Percentiles rank a stretch among this genome's conserved stretches.
These are phyloP conservation scores for Mycteria americana DNA, from an alignment of 2,797 vertebrate species.

Conservation along the genomic window DNA sequence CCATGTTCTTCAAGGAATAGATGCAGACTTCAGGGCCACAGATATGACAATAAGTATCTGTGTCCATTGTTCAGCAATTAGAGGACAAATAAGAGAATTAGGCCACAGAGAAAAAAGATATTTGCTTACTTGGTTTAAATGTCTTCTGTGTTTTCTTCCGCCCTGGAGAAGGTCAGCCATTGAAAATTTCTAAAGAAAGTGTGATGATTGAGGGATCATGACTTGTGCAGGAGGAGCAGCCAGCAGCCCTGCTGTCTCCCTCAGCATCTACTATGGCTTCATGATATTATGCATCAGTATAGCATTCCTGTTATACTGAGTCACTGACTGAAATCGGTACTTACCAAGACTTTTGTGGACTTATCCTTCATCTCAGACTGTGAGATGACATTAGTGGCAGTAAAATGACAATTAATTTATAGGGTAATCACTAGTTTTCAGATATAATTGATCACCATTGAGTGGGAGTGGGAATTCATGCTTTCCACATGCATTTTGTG, in stretches of 20 bases:
- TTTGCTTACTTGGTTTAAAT: not conserved
- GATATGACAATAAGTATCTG: not conserved
- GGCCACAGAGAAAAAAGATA: not conserved
- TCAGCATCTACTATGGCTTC: not conserved
- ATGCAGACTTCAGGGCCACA: not conserved
- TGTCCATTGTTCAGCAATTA: not conserved
- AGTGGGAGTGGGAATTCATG: not conserved
- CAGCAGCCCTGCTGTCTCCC: not conserved
- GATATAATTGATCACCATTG: not conserved
- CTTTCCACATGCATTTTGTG: not conserved
- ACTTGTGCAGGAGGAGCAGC: not conserved
- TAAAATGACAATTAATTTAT: not conserved
- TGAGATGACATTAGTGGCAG: not conserved
- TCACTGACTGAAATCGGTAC: not conserved
- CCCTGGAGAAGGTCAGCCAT: not conserved
- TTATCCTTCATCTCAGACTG: not conserved
- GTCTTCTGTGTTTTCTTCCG: not conserved
- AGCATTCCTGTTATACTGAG: not conserved
- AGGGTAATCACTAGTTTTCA: not conserved
- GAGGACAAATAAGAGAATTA: not conserved
- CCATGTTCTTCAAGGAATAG: not conserved
- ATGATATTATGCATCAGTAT: too few species aligned
- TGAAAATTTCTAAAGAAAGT: not conserved
- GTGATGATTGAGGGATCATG: not conserved
- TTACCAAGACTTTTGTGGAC: not conserved